Evolutionary conservation across 2,888 invertebrate genomes (phyloP).

Genomic region (Amphiduros pacificus): DNA sequence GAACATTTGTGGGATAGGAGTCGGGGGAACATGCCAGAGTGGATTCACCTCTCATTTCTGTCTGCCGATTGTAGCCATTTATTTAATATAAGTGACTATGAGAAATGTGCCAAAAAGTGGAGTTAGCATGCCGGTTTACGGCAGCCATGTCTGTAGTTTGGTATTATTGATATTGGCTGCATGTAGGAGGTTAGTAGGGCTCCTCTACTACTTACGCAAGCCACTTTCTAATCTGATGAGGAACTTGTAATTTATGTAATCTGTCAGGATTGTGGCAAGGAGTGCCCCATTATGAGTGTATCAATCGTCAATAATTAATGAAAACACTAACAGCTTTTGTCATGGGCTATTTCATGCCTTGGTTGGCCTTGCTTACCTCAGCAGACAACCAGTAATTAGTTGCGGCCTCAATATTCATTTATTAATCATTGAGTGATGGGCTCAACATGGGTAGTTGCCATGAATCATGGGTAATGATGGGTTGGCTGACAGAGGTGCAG

Average conservation of each 20-base stretch:
- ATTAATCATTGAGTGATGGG: too few species aligned
- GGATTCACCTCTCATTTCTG: not conserved
- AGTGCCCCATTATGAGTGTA: not conserved
- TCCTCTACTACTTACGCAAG: too few species aligned
- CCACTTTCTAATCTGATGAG: not conserved
- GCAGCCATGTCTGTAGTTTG: too few species aligned
- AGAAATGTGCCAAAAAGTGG: not conserved
- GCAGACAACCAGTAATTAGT: too few species aligned
- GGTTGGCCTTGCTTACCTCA: too few species aligned
- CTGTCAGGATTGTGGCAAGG: too few species aligned
- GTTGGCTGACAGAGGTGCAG: not conserved
- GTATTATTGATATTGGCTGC: slow-evolving; percentile 1
- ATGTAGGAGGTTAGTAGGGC: too few species aligned
- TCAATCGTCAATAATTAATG: slow-evolving; percentile 3
- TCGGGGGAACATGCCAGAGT: not conserved
- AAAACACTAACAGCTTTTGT: not conserved
- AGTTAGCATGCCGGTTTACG: too few species aligned
- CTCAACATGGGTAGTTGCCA: too few species aligned
- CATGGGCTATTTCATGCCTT: not conserved
- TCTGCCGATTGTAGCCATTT: not conserved
- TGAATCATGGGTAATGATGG: too few species aligned
- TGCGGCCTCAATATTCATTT: too few species aligned
- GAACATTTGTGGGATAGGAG: not conserved
- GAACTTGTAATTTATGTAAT: too few species aligned
- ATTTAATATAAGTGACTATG: not conserved